Evolutionary conservation across 1,140 invertebrate species (phyloP), one percentile per base, ranked within the genome.

Genomic region (Formica selysi): DNA sequence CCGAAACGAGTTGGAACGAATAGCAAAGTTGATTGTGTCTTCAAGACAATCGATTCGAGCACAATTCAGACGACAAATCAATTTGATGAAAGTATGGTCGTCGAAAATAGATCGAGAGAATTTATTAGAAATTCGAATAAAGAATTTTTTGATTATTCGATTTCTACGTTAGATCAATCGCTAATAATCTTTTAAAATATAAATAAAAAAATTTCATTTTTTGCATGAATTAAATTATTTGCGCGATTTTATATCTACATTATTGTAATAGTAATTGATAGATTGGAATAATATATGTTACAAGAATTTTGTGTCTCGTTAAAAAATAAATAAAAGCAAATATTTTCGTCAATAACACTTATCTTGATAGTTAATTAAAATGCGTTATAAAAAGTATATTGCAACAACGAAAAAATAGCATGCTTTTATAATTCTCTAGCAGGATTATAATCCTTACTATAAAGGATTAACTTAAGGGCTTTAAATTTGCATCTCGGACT

Each of bases 401-500:
- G 29, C 22, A 32, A 41, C 48, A 51, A 51, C 16, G 48, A 13
- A 61, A 61, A 61, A 36, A 59, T 59, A 61, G 29, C 2, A 74
- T 3, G 32, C 36, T 26, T 61, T 76, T n/a, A 22, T 41, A 38
- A 76, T 51, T 51, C 13, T 59, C 22, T 16, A 41, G 61, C 7
- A 32, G 2, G 10, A 22, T 57, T 22, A 74, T 36, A 13, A n/a
- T 19, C 2, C 57, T 22, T 7, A 3, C n/a, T 29, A 76, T 10
- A 10, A 65, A 26, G 41, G n/a, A 36, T 79, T 79, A 79, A 67
- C 51, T 22, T 67, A 36, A 13, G 32, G 11, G 10, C 3, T 79
- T 16, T 51, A 51, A 51, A 51, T 67, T 79, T 78, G 13, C 41
- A 44, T 48, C 11, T 76, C 8, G 29, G 38, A 64, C n/a, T 5